These are phyloP conservation scores for Lepidothrix coronata DNA, from an alignment of 2,113 vertebrate species.

Conservation along the genomic window DNA sequence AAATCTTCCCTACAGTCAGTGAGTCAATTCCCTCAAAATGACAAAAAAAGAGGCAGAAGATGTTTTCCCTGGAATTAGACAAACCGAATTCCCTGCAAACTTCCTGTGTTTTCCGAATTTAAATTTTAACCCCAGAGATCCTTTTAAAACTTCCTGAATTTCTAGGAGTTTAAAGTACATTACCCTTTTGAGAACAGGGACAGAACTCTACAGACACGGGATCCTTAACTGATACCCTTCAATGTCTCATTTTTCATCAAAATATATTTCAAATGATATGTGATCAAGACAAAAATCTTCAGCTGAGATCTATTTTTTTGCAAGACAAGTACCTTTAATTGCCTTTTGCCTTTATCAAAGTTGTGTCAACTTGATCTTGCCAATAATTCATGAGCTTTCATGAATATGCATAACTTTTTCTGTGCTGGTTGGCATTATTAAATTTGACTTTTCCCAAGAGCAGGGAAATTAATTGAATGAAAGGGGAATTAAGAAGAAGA, in stretches of 20 bases:
- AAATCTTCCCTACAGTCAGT: not conserved
- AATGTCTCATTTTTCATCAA: not conserved
- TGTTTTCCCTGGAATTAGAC: not conserved
- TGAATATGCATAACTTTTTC: constrained; percentile 64
- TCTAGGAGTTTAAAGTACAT: not conserved
- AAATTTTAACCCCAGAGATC: not conserved
- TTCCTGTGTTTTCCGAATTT: constrained; percentile 8
- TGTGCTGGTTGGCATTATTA: constrained; percentile 50
- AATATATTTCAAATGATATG: constrained; percentile 8
- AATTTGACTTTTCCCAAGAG: constrained; percentile 51
- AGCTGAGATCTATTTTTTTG: constrained; percentile 22
- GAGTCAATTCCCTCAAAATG: not conserved
- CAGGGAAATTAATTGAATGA: constrained; percentile 53
- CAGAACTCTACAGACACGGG: not conserved
- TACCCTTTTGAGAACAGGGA: not conserved
- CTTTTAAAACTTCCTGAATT: constrained; percentile 17
- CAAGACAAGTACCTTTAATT: constrained; percentile 57
- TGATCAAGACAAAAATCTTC: constrained; percentile 15
- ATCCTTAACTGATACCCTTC: not conserved
- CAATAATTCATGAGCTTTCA: constrained; percentile 67
- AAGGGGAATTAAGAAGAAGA: constrained; percentile 38
- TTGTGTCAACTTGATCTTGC: constrained; percentile 50
- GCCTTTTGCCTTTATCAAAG: constrained; percentile 59
- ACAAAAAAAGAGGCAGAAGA: not conserved
- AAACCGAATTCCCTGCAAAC: not conserved